These are phyloP conservation scores for Phortica okadai DNA, from an alignment of 2,888 invertebrate genomes.

Conservation along the genomic window DNA sequence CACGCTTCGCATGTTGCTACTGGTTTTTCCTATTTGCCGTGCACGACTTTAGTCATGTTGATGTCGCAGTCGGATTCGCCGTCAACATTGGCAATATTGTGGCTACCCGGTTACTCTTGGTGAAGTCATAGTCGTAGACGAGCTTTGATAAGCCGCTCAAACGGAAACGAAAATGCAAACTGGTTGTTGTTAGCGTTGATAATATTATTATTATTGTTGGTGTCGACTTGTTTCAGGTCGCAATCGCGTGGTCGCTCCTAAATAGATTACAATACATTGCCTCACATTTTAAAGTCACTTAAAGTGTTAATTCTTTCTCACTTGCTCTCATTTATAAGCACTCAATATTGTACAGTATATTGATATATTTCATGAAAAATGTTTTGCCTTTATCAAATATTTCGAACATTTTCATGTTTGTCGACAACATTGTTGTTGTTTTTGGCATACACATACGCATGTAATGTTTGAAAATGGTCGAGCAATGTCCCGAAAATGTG, in stretches of 20 bases:
- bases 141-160: background rate
- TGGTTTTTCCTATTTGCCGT: background rate
- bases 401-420: background rate
- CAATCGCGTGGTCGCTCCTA: too few relatives aligned
- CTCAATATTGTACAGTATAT: background rate
- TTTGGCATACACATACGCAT: background rate
- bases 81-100: too few relatives aligned
- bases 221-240: background rate
- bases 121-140: background rate
- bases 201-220: background rate
- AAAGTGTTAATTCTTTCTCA: too few relatives aligned
- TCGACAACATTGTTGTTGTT: background rate
- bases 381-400: background rate
- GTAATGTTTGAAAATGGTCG: background rate
- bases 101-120: too few relatives aligned
- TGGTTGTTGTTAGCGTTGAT: background rate
- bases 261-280: too few relatives aligned
- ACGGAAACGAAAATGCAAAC: too few relatives aligned
- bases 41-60: background rate
- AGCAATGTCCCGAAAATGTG: background rate
- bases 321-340: too few relatives aligned
- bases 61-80: background rate
- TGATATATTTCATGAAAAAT: background rate
- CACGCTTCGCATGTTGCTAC: background rate
- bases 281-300: too few relatives aligned